These are phyloP conservation scores for Pteronotus mesoamericanus DNA, from an alignment of 2,797 vertebrate genomes.

Conservation along the genomic window DNA sequence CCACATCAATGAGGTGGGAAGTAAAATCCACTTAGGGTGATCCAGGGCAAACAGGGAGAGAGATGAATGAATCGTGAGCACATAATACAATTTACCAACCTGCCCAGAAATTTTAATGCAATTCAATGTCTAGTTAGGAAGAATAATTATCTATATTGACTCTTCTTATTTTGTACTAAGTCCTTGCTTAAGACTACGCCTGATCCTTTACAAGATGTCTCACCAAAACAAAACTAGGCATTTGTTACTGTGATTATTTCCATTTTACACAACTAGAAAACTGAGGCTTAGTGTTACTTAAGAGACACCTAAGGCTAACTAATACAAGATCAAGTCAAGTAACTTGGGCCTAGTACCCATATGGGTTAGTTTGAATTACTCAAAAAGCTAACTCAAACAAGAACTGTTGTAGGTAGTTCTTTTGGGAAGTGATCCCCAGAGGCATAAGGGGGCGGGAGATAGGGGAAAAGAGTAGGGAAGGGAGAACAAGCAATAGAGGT, in stretches of 20 bases:
- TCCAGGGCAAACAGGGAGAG: neutral
- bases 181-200: neutral
- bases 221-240: neutral
- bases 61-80: neutral
- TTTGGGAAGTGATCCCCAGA: neutral
- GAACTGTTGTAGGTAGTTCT: neutral
- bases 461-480: neutral
- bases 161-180: neutral
- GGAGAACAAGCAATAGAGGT: neutral
- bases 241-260: neutral
- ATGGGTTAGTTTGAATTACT: neutral
- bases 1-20: neutral
- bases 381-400: neutral
- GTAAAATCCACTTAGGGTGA: neutral
- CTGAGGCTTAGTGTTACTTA: neutral
- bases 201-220: neutral
- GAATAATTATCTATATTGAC: neutral
- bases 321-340: slow-evolving; percentile 12
- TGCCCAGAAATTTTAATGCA: neutral
- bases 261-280: neutral
- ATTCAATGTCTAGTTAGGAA: neutral
- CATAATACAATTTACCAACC: neutral
- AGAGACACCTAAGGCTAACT: neutral
- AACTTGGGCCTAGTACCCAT: neutral
- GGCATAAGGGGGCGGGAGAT: neutral